phyloP scores from a whole-genome alignment of 2,888 invertebrate species.

The Napeogenes inachia region DNA sequence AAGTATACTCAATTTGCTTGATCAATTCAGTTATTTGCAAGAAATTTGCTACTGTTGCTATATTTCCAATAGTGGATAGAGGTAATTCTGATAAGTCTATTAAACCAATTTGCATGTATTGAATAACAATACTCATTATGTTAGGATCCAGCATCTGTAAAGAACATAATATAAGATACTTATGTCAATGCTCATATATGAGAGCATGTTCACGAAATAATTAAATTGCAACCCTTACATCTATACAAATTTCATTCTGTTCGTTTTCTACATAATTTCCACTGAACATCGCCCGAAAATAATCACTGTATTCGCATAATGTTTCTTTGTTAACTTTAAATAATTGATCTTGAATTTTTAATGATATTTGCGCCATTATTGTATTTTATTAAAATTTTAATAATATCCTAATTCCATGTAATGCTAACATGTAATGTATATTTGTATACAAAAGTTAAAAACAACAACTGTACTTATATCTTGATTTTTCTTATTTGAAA shows the following conservation, averaged over 20 bases:
- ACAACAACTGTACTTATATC: no score
- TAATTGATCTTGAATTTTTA: conserved; percentile 47
- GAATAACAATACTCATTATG: conserved; percentile 55
- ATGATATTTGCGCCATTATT: conserved; percentile 44
- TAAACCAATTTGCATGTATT: conserved; percentile 57
- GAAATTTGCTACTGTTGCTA: conserved; percentile 59
- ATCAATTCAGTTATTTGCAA: conserved; percentile 62
- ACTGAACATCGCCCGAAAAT: conserved; percentile 71
- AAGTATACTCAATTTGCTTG: conserved; percentile 57
- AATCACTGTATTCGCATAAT: conserved; percentile 62
- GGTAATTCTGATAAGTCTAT: conserved; percentile 55
- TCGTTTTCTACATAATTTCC: conserved; percentile 62
- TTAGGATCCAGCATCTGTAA: conserved; percentile 60
- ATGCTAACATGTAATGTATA: no score
- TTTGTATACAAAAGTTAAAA: no score
- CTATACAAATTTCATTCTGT: conserved; percentile 53
- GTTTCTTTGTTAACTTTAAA: conserved; percentile 53
- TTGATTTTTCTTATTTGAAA: no score
- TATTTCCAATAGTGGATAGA: conserved; percentile 44
- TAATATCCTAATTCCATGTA: no score
- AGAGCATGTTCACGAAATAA: not conserved
- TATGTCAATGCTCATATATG: not conserved
- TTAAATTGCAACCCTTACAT: conserved; percentile 48
- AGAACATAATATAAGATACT: conserved; percentile 15
- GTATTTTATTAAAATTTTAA: not conserved